Evolutionary conservation across 2,888 invertebrate genomes (phyloP).

Genomic region (Leptodirus hochenwartii): DNA sequence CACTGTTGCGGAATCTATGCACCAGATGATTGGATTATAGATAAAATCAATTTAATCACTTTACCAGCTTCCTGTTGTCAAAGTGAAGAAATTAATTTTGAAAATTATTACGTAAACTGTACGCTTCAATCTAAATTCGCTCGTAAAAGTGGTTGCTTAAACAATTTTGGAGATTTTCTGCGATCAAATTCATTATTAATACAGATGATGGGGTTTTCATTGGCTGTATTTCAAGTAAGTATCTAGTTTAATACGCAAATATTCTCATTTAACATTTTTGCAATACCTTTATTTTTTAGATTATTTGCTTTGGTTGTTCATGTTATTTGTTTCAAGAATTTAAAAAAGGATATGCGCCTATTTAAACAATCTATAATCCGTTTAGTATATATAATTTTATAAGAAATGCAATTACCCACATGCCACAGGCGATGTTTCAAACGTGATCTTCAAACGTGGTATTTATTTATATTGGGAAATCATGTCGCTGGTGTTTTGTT

Average conservation of each 20-base stretch:
- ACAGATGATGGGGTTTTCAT: slow-evolving; percentile 62
- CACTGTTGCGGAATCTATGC: slow-evolving; percentile 52
- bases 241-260: slow-evolving; percentile 5
- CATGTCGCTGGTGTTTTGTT: too few species aligned
- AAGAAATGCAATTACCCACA: too few species aligned
- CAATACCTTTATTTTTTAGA: slow-evolving; percentile 35
- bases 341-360: slow-evolving; percentile 28
- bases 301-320: slow-evolving; percentile 74
- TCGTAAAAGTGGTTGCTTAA: slow-evolving; percentile 38
- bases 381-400: too few species aligned
- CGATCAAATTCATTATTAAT: slow-evolving; percentile 52
- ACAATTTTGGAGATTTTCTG: slow-evolving; percentile 40
- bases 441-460: too few species aligned
- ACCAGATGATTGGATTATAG: slow-evolving; percentile 41
- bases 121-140: slow-evolving; percentile 16
- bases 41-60: slow-evolving; percentile 17
- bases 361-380: slow-evolving; percentile 6
- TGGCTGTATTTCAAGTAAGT: slow-evolving; percentile 70
- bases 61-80: slow-evolving; percentile 48
- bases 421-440: too few species aligned
- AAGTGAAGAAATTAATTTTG: neutral
- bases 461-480: too few species aligned
- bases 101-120: neutral
- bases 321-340: slow-evolving; percentile 84
- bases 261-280: too few species aligned